Base-by-base conservation (phyloP, 1,140 invertebrate genomes). In the Bactericera cockerelli region DNA sequence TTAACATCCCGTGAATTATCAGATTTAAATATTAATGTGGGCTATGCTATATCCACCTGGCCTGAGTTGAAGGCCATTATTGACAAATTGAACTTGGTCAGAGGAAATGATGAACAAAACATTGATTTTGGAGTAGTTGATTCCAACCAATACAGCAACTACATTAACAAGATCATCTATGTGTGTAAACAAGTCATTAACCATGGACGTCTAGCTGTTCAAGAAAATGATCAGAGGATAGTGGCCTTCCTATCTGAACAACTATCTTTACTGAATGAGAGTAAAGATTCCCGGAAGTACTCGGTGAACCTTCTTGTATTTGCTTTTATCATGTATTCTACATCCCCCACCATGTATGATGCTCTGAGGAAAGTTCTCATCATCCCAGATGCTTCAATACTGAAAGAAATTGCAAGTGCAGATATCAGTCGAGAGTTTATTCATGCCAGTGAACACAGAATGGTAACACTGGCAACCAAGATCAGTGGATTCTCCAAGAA, bases 401-500 rank as follows among this genome's bases (percentile, higher is more conserved):
- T 49, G 42, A 49, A 49, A n/a, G 42, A 49, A 49, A 19, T 49
- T 10, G 42, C n/a, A 19, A 22, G 42, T 22, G 42, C 42, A 49
- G 42, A 49, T 49, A 49, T 49, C 4, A 49, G 42, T 49, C 42
- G 42, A n/a, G 42, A 49, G 4, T 49, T 49, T 49, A 16, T 49
- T 4, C n/a, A 49, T 49, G 19, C 19, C 19, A 49, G 19, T 49
- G 42, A 49, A 19, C 42, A 49, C 22, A 16, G 42, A 19, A 49
- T 49, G 42, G 22, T 19, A 6, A 49, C 4, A 49, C 42, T 49
- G 42, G n/a, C 42, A 49, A 49, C 4, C 19, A 49, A 49, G 19
- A 49, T 49, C 42, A 49, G 19, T 49, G 42, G 42, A 6, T 49
- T 49, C 42, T 49, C 42, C 42, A 16, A 16, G 42, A 49, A 22